These are phyloP conservation scores for Palythoa heliodiscus DNA, from an alignment of 92 coral and sea anemone species.

Conservation along the genomic window DNA sequence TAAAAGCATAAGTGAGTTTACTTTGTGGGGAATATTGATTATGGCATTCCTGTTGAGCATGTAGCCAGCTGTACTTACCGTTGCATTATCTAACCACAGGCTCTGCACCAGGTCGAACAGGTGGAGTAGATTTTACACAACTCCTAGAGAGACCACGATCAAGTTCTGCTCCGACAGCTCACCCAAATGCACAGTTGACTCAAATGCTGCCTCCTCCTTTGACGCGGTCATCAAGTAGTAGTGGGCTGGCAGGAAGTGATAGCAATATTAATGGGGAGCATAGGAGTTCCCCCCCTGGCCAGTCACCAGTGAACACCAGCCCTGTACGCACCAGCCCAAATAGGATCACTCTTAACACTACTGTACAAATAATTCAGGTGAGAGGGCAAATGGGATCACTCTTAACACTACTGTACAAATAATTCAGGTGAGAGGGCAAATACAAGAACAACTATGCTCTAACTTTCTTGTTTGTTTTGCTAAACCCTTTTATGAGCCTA, in stretches of 20 bases:
- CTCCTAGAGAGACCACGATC: constrained; percentile 84
- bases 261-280: constrained; percentile 44
- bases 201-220: constrained; percentile 84
- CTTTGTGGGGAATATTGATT: no score
- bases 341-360: constrained; percentile 83
- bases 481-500: no score
- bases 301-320: constrained; percentile 82
- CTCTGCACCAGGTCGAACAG: constrained; percentile 87
- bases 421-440: constrained; percentile 63
- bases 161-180: constrained; percentile 78
- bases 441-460: background rate
- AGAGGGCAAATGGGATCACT: constrained; percentile 70
- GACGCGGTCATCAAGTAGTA: constrained; percentile 64
- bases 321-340: constrained; percentile 80
- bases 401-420: constrained; percentile 87
- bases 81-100: constrained; percentile 54
- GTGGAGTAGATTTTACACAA: constrained; percentile 73
- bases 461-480: no score
- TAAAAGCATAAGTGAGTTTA: no score
- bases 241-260: constrained; percentile 41
- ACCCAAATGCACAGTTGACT: constrained; percentile 80
- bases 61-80: background rate
- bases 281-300: constrained; percentile 58
- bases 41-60: background rate
- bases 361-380: constrained; percentile 90